Conservation (phyloP, 1,140 invertebrate species). For the Drosophila saltans region DNA sequence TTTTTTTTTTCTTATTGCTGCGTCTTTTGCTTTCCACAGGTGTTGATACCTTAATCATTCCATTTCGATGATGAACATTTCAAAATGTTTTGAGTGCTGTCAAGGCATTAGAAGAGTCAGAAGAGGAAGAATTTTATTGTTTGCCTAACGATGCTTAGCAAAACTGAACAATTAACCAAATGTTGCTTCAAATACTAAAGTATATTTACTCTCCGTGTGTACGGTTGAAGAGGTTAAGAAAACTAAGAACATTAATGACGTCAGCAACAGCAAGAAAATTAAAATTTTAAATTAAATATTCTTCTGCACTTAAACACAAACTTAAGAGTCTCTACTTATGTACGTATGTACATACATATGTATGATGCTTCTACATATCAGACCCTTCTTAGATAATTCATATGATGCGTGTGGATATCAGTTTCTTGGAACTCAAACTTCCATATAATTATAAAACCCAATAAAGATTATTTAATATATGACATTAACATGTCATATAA, state of each 20-base stretch:
- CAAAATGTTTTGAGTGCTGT: slow-evolving; percentile 7
- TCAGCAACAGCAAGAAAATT: neutral
- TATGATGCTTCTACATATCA: too few species aligned
- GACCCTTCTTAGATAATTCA: too few species aligned
- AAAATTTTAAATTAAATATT: neutral
- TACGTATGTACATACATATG: too few species aligned
- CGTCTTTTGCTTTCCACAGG: neutral
- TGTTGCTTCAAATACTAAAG: neutral
- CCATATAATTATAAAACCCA: too few species aligned
- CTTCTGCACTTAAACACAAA: neutral
- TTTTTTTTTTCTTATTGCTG: neutral
- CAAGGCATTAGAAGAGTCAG: neutral
- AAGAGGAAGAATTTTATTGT: neutral
- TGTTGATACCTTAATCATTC: slow-evolving; percentile 20
- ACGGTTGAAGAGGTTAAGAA: slow-evolving; percentile 7
- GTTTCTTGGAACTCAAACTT: neutral
- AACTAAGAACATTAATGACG: neutral
- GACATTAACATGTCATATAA: too few species aligned
- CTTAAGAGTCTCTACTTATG: neutral
- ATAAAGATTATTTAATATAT: too few species aligned
- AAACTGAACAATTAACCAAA: slow-evolving; percentile 4
- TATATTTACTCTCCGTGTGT: neutral
- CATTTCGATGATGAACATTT: neutral
- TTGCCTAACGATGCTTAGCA: neutral
- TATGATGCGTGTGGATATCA: neutral